These are phyloP conservation scores for Phataginus tricuspis DNA, from an alignment of 2,797 vertebrate species.

Conservation along the genomic window DNA sequence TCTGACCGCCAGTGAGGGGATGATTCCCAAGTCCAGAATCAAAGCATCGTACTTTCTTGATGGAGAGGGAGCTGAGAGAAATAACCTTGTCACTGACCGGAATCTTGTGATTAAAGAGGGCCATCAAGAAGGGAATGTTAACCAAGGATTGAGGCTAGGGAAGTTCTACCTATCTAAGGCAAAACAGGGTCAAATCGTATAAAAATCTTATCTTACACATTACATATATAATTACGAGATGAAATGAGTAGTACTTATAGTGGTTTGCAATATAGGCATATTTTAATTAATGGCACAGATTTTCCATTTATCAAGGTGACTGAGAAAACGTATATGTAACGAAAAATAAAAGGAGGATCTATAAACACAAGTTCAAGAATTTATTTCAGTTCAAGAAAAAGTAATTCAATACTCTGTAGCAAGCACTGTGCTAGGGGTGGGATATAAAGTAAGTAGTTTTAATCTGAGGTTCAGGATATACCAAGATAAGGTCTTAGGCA, in stretches of 20 bases:
- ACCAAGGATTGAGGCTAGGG: background rate
- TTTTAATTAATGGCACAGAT: background rate
- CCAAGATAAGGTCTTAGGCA: background rate
- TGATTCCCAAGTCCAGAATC: background rate
- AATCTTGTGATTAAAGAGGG: background rate
- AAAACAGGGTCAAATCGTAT: background rate
- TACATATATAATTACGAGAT: background rate
- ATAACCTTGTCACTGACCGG: background rate
- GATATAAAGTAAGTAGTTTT: background rate
- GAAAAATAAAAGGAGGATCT: background rate
- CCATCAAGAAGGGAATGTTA: background rate
- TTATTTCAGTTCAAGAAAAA: slow-evolving; percentile 29
- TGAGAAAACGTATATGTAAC: background rate
- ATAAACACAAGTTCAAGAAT: background rate
- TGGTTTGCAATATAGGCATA: background rate
- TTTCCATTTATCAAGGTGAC: background rate
- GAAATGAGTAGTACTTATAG: background rate
- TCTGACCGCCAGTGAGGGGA: background rate
- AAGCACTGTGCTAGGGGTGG: background rate
- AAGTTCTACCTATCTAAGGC: background rate
- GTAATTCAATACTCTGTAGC: background rate
- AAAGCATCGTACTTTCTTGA: background rate
- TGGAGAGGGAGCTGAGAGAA: background rate
- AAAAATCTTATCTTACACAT: background rate
- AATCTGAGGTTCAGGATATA: background rate